Base-by-base conservation (phyloP, 2,113 vertebrate species). In the Ophthalmolycus amberensis region DNA sequence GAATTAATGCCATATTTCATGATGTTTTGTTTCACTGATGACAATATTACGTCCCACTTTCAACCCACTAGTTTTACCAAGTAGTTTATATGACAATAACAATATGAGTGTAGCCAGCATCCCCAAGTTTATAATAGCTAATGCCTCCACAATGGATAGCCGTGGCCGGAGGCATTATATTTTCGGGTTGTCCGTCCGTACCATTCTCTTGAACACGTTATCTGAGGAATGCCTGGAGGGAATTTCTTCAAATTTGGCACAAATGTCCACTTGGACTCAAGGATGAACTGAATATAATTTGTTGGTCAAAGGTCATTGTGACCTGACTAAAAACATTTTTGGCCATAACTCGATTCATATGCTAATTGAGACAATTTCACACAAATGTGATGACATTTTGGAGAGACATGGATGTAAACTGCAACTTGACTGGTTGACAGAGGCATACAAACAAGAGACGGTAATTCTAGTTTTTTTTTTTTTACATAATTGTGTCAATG, bases 1-100 rank as follows among this genome's bases (percentile, higher is more conserved):
- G 0, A 71, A 77, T 38, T 37, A 25, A 65, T 71, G 44, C 34
- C 9, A 40, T 27, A 44, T 46, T 42, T 71, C 2, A 12, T 59
- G 6, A 10, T 65, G 29, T 60, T 78, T 78, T 73, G 11, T 54
- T 75, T 20, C 11, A 22, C 34, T 62, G 25, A 34, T 50, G 27
- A 34, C 16, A 74, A 22, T 54, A 38, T 65, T 20, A 67, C 25
- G 29, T n/a, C 32, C 27, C 22, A 66, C 38, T 59, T 59, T n/a
- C 29, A 27, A 68, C 5, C 18, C 42, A 25, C 48, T n/a, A 54
- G 9, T 42, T 54, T 44, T 1, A 66, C 8, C n/a, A 66, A 48
- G 11, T 16, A 25, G 25, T n/a, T 25, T 40, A 46, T 52, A 37
- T 37, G 32, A 58, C 18, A 29, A n/a, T 60, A 66, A 77, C 16